A percentile compares a stretch with the other conserved stretches of the same genome.
phyloP scores from a whole-genome alignment of 2,113 vertebrate species.

The Coreoperca whiteheadi region DNA sequence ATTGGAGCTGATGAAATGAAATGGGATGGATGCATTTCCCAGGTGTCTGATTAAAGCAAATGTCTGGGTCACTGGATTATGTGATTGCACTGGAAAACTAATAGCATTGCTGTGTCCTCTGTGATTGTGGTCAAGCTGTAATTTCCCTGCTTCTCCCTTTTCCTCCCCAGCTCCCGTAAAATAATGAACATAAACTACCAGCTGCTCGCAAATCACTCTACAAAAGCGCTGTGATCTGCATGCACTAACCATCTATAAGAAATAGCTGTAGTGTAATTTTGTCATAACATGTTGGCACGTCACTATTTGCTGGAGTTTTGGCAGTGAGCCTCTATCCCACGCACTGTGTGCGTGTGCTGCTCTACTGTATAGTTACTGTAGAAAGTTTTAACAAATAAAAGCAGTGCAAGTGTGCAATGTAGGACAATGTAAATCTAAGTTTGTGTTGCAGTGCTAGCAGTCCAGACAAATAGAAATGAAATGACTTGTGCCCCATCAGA shows the following conservation, averaged over 20 bases:
- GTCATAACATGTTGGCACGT: conserved; percentile 8
- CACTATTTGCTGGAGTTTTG: conserved; percentile 28
- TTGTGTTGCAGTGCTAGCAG: neutral
- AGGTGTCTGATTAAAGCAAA: conserved; percentile 74
- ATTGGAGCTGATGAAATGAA: conserved; percentile 70
- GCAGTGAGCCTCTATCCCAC: conserved; percentile 16
- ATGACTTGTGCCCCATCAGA: neutral
- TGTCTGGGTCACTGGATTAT: conserved; percentile 59
- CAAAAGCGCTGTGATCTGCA: conserved; percentile 7
- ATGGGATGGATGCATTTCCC: conserved; percentile 70
- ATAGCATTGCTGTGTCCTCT: conserved; percentile 61
- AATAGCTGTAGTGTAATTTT: neutral
- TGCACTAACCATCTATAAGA: neutral
- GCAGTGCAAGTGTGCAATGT: conserved; percentile 1
- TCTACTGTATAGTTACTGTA: neutral
- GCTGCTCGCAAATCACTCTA: conserved; percentile 54
- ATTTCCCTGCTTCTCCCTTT: conserved; percentile 53
- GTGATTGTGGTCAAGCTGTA: conserved; percentile 74
- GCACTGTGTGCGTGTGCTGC: neutral
- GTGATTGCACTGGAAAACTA: conserved; percentile 69
- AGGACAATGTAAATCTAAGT: neutral
- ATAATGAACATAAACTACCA: conserved; percentile 67
- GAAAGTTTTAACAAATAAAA: conserved; percentile 21
- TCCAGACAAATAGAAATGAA: conserved; percentile 1
- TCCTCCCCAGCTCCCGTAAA: conserved; percentile 46